Conservation (phyloP, 2,113 vertebrate genomes). For the human (Homo sapiens) region GRCh38 chr16:19168501-19169000, state of each 20-base stretch:
- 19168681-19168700: neutral
- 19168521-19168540: slow-evolving; percentile 76
- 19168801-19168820: slow-evolving; percentile 28
- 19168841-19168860: slow-evolving; percentile 20
- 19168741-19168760: neutral
- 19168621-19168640: slow-evolving; percentile 72
- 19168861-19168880: neutral
- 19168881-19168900: neutral
- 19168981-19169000: slow-evolving; percentile 58
- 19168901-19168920: neutral
- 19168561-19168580: slow-evolving; percentile 8
- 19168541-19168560: slow-evolving; percentile 26
- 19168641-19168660: slow-evolving; percentile 84
- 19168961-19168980: slow-evolving; percentile 42
- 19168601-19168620: slow-evolving; percentile 73
- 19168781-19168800: slow-evolving; percentile 34
- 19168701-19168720: slow-evolving; percentile 37
- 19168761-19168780: slow-evolving; percentile 64
- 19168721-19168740: neutral
- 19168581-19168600: slow-evolving; percentile 70
- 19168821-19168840: slow-evolving; percentile 12
- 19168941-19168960: neutral
- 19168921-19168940: slow-evolving; percentile 24
- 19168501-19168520: slow-evolving; percentile 77
- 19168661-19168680: slow-evolving; percentile 77